Evolutionary conservation across 2,113 vertebrate genomes (phyloP), one percentile per base, ranked within the genome.

Genomic region (Podarcis raffonei): DNA sequence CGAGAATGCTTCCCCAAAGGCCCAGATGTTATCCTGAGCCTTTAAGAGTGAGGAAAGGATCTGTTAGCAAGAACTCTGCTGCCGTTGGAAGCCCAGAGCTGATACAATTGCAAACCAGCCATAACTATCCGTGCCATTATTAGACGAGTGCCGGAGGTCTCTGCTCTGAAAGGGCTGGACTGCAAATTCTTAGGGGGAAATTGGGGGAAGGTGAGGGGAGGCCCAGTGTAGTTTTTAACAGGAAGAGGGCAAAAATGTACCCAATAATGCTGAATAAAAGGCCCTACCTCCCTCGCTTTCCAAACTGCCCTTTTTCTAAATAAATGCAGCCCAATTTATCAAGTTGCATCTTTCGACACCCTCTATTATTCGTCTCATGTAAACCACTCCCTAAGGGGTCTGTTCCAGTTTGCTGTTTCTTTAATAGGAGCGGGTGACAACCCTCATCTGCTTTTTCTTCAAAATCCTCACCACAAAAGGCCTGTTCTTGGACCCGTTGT

Each of bases 1-100:
- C 87, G 6, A 93, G 93, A 90, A 91, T 53, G 93, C 91, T 95
- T 96, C 95, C 95, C 95, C 90, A 91, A 95, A 94, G 95, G 89
- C 95, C 93, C 95, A 95, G 95, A 95, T 95, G 95, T 96, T 96
- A 95, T 95, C 94, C 95, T 91, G 93, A 87, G 90, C 93, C 95
- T 95, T 92, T 89, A 94, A 92, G 94, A 90, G 95, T 94, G 95
- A 95, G 91, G 95, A 96, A 96, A 96, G 94, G 93, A 96, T 95
- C 95, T 96, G 95, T 96, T 96, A 96, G 92, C 95, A 94, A 84
- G 91, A 92, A 39, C 91, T 86, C 37, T 77, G 83, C 93, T 93
- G 88, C 93, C 93, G 95, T 90, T 93, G 92, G 93, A 93, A 92
- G 93, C 35, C 2, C 25, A 77, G 91, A 39, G 81, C 91, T 87